These are phyloP conservation scores for Heteromurus nitidus DNA, from an alignment of 2,888 invertebrate genomes.

Conservation along the genomic window DNA sequence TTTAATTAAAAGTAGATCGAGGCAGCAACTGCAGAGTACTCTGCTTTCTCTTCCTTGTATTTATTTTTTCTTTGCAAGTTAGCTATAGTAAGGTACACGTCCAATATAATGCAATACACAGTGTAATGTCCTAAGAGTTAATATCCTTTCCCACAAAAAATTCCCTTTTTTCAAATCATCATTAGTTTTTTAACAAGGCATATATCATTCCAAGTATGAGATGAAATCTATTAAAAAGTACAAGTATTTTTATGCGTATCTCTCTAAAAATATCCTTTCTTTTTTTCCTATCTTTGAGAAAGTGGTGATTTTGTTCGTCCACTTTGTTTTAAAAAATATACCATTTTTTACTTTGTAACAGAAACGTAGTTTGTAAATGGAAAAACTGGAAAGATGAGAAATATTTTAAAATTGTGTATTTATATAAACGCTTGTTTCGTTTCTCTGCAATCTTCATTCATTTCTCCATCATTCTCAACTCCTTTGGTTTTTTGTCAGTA, in stretches of 20 bases:
- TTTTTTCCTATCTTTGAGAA: conserved; percentile 14
- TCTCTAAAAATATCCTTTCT: background rate
- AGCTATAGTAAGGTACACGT: conserved; percentile 52
- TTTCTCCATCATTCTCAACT: background rate
- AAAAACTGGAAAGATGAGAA: background rate
- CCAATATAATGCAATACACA: conserved; percentile 37
- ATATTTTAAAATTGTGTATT: too few species aligned
- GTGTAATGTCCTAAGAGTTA: too few species aligned
- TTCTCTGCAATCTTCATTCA: background rate
- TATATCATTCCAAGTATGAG: conserved; percentile 56
- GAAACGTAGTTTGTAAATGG: background rate
- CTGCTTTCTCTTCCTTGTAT: background rate
- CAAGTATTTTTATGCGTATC: background rate
- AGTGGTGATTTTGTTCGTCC: too few species aligned
- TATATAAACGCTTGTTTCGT: too few species aligned
- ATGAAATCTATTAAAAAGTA: conserved; percentile 12
- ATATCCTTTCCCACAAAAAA: conserved; percentile 6
- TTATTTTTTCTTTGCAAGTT: conserved; percentile 15
- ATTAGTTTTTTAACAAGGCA: too few species aligned
- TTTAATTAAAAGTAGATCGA: background rate
- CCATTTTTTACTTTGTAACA: too few species aligned
- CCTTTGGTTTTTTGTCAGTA: too few species aligned
- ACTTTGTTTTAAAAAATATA: conserved; percentile 14
- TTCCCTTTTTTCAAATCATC: background rate
- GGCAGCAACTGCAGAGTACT: conserved; percentile 38